A percentile compares a stretch with the other conserved stretches of the same genome.
phyloP scores from a whole-genome alignment of 2,113 vertebrate species.

The Xyliphius kryptos region DNA sequence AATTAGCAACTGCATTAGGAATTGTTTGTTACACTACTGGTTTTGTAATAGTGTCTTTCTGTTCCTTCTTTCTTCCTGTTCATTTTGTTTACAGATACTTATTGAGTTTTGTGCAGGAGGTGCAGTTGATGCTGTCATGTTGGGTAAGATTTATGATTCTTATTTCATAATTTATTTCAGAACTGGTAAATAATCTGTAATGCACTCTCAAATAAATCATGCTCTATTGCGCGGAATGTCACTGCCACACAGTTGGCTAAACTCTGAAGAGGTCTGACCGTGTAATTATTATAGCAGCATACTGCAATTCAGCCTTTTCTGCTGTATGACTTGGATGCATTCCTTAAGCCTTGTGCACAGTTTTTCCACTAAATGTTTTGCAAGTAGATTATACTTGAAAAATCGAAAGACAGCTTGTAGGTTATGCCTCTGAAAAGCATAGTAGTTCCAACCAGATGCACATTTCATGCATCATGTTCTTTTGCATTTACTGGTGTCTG shows the following conservation, averaged over 20 bases:
- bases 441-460: no score
- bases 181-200: slow-evolving; percentile 37
- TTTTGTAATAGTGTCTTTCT: no score
- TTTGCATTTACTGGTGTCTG: no score
- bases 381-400: slow-evolving; percentile 3
- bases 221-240: no score
- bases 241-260: slow-evolving; percentile 25
- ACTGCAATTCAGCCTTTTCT: slow-evolving; percentile 40
- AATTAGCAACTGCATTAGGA: no score
- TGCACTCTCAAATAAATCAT: slow-evolving; percentile 34
- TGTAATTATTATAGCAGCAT: slow-evolving; percentile 57
- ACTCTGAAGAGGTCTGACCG: slow-evolving; percentile 41
- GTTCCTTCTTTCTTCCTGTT: not conserved
- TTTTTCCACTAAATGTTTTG: slow-evolving; percentile 17
- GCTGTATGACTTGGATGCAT: slow-evolving; percentile 34
- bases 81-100: slow-evolving; percentile 76
- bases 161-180: slow-evolving; percentile 28
- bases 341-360: slow-evolving; percentile 23
- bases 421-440: no score
- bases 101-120: slow-evolving; percentile 98
- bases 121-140: slow-evolving; percentile 96
- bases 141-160: slow-evolving; percentile 71
- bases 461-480: no score
- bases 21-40: no score
- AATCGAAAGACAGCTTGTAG: not conserved